Evolutionary conservation across 2,797 vertebrate species (phyloP).

Genomic region (Peromyscus nudipes): DNA sequence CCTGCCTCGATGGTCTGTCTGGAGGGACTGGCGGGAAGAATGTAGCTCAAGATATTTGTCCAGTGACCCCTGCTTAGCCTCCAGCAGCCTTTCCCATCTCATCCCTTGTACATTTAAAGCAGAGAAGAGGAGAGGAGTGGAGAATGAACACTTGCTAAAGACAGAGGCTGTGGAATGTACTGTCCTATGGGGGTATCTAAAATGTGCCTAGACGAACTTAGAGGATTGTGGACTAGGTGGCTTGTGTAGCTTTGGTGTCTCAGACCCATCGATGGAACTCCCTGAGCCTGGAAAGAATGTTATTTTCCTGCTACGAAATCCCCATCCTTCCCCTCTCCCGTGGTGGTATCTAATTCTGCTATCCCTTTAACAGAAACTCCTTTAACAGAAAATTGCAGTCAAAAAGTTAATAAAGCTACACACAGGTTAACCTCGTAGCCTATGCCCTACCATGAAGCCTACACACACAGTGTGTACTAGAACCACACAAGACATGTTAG

Average conservation of each 20-base stretch:
- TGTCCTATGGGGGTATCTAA: neutral
- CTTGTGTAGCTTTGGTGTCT: neutral
- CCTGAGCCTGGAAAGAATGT: neutral
- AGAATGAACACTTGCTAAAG: neutral
- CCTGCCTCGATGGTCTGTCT: neutral
- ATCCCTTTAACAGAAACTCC: neutral
- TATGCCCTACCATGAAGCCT: neutral
- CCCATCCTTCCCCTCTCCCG: neutral
- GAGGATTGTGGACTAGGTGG: neutral
- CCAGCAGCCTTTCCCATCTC: neutral
- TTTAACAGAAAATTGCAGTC: neutral
- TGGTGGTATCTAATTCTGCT: neutral
- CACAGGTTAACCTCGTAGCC: neutral
- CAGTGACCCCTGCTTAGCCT: neutral
- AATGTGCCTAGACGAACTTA: too few relatives aligned
- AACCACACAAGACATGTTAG: neutral
- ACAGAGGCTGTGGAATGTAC: neutral
- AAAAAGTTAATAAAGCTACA: neutral
- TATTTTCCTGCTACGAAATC: fast-evolving
- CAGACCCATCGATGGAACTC: neutral
- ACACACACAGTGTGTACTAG: neutral
- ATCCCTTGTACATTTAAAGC: neutral
- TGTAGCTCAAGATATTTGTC: neutral
- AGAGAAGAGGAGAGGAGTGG: neutral
- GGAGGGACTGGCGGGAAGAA: neutral